Base-by-base conservation (phyloP, 2,888 invertebrate genomes). In the Drosophila pseudotalamancana region DNA sequence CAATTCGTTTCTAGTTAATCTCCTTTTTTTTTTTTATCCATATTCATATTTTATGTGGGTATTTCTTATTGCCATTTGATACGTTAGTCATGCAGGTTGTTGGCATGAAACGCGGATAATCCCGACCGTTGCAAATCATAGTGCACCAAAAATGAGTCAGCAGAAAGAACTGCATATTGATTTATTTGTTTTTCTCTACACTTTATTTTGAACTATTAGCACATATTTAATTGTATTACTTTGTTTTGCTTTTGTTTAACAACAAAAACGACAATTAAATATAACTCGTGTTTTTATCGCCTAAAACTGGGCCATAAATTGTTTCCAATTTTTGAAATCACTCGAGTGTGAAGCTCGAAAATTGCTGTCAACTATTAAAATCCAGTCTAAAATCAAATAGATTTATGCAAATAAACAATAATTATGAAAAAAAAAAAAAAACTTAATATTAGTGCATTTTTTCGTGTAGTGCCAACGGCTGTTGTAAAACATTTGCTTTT, bases 401-500 rank as follows among this genome's bases (percentile, higher is more conserved):
- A 29, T 3, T 34, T 37, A 73, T 68, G 74, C 56, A 57, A 63
- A 63, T 31, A 3, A 25, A 29, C 21, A 55, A 40, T 21, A 56
- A 51, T 59, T 71, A 49, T 19, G 43, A 32, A 14, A 21, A 25
- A 37, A 12, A 37, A 14, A 21, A 35, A 2, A 12, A 40, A 34
- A 21, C 19, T 37, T 37, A 48, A 48, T 49, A 48, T 31, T 40
- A 40, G n/a, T 19, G 45, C 4, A 19, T 25, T 67, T 46, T 27
- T n/a, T 14, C 35, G 54, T 37, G 46, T 35, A 14, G 2, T 29
- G 23, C 16, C 43, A 16, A n/a, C 19, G 48, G 27, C 54, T 14
- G 42, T 76, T 73, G 50, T 57, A 25, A 71, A 59, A 71, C 65
- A 42, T 37, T 66, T 48, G 29, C 51, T 23, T 39, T 34, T 75